Evolutionary conservation across 2,797 vertebrate genomes (phyloP).

Genomic region (Spheniscus humboldti): DNA sequence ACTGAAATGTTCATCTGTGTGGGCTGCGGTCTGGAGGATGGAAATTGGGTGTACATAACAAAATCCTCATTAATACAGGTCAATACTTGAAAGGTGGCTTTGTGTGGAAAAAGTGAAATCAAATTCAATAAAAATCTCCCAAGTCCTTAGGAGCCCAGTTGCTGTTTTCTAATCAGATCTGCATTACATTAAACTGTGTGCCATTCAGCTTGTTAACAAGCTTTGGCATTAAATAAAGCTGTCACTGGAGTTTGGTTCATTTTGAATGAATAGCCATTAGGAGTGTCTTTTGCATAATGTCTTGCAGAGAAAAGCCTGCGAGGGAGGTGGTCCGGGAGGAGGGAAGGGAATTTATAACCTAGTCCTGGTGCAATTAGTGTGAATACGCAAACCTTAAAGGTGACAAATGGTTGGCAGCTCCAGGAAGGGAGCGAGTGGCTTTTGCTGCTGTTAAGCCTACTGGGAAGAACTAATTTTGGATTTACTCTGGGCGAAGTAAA

Average conservation of each 20-base stretch:
- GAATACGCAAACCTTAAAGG: conserved; percentile 63
- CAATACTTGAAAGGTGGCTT: conserved; percentile 30
- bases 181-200: conserved; percentile 77
- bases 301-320: conserved; percentile 45
- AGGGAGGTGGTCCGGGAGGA: conserved; percentile 64
- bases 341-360: conserved; percentile 68
- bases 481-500: background rate
- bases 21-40: background rate
- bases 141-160: conserved; percentile 64
- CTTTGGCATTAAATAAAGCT: conserved; percentile 79
- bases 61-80: conserved; percentile 23
- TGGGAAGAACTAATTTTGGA: conserved; percentile 25
- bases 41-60: conserved; percentile 5
- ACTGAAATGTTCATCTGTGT: conserved; percentile 16
- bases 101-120: conserved; percentile 50
- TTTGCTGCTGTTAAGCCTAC: conserved; percentile 26
- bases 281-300: conserved; percentile 63
- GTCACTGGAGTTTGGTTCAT: conserved; percentile 63
- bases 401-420: conserved; percentile 50
- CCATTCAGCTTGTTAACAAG: conserved; percentile 84
- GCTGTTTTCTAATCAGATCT: conserved; percentile 82
- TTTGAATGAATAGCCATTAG: conserved; percentile 74
- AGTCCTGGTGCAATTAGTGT: conserved; percentile 59
- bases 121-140: conserved; percentile 30
- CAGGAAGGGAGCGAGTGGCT: conserved; percentile 1